phyloP scores from a whole-genome alignment of 2,113 vertebrate genomes.

The Motacilla alba region DNA sequence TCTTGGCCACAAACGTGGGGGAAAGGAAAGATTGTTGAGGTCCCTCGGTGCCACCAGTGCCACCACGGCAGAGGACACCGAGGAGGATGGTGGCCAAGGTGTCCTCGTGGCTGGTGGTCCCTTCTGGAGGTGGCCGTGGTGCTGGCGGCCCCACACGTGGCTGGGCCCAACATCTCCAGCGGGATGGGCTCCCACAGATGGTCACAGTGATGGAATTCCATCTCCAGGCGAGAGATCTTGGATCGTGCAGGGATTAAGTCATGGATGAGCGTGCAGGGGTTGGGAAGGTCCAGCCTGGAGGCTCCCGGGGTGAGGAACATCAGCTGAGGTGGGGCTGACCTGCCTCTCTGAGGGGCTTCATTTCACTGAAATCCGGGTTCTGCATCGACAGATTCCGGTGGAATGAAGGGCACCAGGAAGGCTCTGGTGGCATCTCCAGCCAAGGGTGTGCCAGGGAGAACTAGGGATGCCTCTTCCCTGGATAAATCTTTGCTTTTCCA shows the following conservation, averaged over 20 bases:
- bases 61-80: not conserved
- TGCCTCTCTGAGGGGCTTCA: slow-evolving; percentile 47
- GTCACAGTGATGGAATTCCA: not conserved
- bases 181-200: not conserved
- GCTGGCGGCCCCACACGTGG: not conserved
- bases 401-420: slow-evolving; percentile 66
- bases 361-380: slow-evolving; percentile 61
- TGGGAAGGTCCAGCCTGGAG: not conserved
- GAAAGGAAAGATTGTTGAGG: not conserved
- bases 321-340: not conserved
- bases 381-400: slow-evolving; percentile 47
- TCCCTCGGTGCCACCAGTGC: not conserved
- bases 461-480: not conserved
- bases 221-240: not conserved
- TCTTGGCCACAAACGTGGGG: not conserved
- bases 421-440: not conserved
- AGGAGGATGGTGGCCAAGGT: not conserved
- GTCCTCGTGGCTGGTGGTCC: too few species aligned
- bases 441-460: not conserved
- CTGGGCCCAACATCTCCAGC: not conserved
- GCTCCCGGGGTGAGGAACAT: not conserved
- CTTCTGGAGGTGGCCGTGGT: not conserved
- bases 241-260: fast-evolving
- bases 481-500: not conserved
- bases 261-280: fast-evolving